phyloP scores from a whole-genome alignment of 2,888 invertebrate species.

The Lasioglossum villosulum region DNA sequence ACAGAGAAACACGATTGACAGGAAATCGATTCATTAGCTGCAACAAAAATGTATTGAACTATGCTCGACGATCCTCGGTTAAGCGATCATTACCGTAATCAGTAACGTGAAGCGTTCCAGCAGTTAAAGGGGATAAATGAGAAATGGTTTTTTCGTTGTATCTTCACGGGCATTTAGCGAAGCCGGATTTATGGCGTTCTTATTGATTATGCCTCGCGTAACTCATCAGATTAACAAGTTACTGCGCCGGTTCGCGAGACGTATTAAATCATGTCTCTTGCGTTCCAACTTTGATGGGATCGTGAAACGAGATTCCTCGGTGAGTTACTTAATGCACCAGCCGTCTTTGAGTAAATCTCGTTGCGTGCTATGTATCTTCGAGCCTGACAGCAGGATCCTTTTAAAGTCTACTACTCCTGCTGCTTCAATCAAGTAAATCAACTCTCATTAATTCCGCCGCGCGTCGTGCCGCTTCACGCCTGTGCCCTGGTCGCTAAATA shows the following conservation, averaged over 20 bases:
- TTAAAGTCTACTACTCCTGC: not conserved
- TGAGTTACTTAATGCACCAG: slow-evolving; percentile 35
- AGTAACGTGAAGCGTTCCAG: not conserved
- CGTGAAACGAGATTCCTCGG: slow-evolving; percentile 37
- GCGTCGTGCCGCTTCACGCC: not conserved
- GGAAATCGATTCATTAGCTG: not conserved
- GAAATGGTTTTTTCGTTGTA: slow-evolving; percentile 21
- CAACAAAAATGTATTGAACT: not conserved
- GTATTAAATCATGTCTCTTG: slow-evolving; percentile 50
- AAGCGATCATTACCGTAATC: not conserved
- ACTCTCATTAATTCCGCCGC: not conserved
- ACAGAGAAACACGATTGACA: not conserved
- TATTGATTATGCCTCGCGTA: slow-evolving; percentile 50
- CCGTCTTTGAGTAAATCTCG: slow-evolving; percentile 43
- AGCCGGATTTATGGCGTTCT: slow-evolving; percentile 52
- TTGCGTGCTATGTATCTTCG: slow-evolving; percentile 5
- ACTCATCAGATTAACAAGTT: slow-evolving; percentile 56
- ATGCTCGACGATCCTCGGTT: not conserved
- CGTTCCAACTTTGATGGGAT: slow-evolving; percentile 48
- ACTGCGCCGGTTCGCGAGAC: slow-evolving; percentile 22
- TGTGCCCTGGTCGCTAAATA: not conserved
- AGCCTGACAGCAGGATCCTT: not conserved
- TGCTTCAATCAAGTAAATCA: not conserved
- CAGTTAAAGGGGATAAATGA: not conserved
- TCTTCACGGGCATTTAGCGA: slow-evolving; percentile 34